Percentiles rank a stretch among this genome's conserved stretches.
Evolutionary conservation across 2,113 vertebrate genomes (phyloP).

Genomic region (Halichoerus grypus): DNA sequence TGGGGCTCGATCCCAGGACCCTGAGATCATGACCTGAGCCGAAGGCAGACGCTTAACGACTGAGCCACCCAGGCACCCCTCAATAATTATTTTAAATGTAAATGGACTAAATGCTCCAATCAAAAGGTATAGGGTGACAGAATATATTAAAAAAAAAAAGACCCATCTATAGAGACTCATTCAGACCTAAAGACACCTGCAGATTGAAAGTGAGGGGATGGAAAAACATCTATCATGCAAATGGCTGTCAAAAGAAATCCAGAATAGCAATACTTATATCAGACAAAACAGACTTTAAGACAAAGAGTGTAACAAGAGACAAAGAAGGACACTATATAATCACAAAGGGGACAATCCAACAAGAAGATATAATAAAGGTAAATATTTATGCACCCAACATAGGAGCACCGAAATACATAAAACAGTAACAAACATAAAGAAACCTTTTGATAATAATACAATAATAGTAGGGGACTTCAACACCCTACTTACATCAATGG

Average conservation of each 20-base stretch:
- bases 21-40: no score
- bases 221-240: neutral
- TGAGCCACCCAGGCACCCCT: no score
- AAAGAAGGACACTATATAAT: neutral
- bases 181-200: neutral
- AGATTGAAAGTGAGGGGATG: neutral
- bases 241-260: neutral
- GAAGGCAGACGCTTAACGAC: no score
- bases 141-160: neutral
- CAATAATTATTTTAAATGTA: neutral
- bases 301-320: neutral
- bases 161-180: neutral
- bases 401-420: neutral
- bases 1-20: no score
- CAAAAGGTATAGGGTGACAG: neutral
- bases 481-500: neutral
- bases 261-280: neutral
- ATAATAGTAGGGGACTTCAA: neutral
- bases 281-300: no score
- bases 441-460: neutral
- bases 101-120: neutral
- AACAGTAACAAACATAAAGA: neutral
- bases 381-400: neutral
- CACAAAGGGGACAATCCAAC: neutral
- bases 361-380: neutral